Conservation (phyloP, 2,113 vertebrate genomes). For the Psammodynastes pulverulentus region DNA sequence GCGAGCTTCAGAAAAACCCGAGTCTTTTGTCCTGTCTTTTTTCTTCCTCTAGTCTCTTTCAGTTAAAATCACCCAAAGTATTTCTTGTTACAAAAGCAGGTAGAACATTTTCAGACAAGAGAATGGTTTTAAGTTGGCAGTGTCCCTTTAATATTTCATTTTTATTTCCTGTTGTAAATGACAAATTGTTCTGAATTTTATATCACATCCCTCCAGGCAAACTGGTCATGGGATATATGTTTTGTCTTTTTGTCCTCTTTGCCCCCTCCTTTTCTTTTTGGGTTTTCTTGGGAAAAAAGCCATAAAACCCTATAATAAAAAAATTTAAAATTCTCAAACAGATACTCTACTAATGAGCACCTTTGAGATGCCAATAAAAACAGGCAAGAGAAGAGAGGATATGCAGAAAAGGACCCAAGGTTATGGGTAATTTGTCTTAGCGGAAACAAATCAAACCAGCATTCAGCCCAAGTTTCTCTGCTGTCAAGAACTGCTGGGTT, state of each 20-base stretch:
- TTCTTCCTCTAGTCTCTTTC: not conserved
- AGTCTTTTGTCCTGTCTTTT: rapidly evolving
- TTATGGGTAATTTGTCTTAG: not conserved
- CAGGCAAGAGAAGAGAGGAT: not conserved
- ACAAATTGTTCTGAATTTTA: conserved; percentile 63
- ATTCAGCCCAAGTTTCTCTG: not conserved
- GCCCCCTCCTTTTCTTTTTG: not conserved
- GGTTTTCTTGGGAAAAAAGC: not conserved
- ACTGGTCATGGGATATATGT: conserved; percentile 33
- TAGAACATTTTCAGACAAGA: conserved; percentile 40
- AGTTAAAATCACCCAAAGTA: not conserved
- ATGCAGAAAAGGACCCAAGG: not conserved
- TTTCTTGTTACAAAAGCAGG: conserved; percentile 30
- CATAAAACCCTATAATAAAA: conserved; percentile 10
- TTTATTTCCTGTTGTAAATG: conserved; percentile 63
- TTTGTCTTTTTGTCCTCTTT: conserved; percentile 10
- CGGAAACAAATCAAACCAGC: not conserved
- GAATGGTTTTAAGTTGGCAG: conserved; percentile 44
- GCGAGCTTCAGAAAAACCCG: not conserved
- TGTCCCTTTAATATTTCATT: conserved; percentile 57
- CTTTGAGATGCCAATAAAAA: conserved; percentile 56
- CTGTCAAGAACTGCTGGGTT: not conserved
- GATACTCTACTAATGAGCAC: conserved; percentile 46
- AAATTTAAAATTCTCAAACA: conserved; percentile 22
- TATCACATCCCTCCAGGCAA: conserved; percentile 52